Base-by-base conservation (phyloP, 2,113 vertebrate genomes). In the Pheucticus melanocephalus region DNA sequence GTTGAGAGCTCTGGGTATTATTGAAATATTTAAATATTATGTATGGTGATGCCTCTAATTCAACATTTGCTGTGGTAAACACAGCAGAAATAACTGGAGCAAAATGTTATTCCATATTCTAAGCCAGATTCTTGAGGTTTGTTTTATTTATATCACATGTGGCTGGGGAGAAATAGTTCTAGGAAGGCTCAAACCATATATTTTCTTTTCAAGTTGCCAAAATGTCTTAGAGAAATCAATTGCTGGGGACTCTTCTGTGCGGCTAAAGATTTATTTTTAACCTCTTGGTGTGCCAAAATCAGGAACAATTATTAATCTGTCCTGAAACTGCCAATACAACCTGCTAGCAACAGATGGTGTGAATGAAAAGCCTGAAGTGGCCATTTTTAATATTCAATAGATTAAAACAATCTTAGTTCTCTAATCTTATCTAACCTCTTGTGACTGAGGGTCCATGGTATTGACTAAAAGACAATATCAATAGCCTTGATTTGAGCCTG, bases 281-380 rank as follows among this genome's bases (percentile, higher is more conserved):
- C 95, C 90, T 95, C 83, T 95, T 11, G 2, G 72, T n/a, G 81
- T 84, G 91, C 59, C 94, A 96, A 94, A 94, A 93, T 89, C 68
- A 60, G 57, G 65, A 97, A 77, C 94, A 92, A 85, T 95, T 95
- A 94, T 94, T 94, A 95, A 96, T 95, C 90, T 95, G 83, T 45
- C 86, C 84, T 96, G 87, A 96, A 96, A 92, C 56, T 96, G 86
- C 59, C 11, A 15, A 96, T 96, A 95, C 92, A 97, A 96, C 95
- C 96, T 97, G 97, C 87, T 94, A 51, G 89, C 75, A 95, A 97
- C 94, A 97, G 96, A 97, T 96, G 94, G 96, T 95, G 92, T 48
- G 82, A 95, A 96, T 69, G 87, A 92, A 80, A 91, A 95, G 90
- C 76, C 94, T 86, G 82, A 95, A 96, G 96, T 86, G 72, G 51